A percentile compares a stretch with the other conserved stretches of the same genome.
Evolutionary conservation across 2,797 vertebrate species (phyloP).

Genomic region (Perdix hodgsoniae): DNA sequence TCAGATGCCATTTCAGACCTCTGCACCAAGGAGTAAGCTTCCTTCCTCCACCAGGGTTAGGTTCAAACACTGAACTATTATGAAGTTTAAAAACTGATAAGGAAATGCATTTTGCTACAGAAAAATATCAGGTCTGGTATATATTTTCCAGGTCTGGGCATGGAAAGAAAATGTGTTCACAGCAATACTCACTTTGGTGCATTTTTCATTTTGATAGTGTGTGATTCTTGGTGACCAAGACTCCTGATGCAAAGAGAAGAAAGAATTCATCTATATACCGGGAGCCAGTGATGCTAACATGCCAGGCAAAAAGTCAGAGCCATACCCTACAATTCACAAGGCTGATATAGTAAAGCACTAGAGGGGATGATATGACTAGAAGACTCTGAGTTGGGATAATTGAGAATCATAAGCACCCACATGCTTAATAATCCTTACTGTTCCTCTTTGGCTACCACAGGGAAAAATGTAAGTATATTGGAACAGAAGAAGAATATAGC

Average conservation of each 20-base stretch:
- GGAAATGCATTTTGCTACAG: not conserved
- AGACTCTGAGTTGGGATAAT: not conserved
- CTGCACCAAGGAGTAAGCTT: not conserved
- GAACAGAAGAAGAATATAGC: not conserved
- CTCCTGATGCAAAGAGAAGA: not conserved
- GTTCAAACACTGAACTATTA: not conserved
- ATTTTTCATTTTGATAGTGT: not conserved
- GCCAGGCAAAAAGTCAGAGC: not conserved
- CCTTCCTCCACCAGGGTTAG: not conserved
- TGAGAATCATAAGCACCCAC: not conserved
- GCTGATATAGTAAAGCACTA: not conserved
- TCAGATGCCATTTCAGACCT: not conserved
- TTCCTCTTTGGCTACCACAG: not conserved
- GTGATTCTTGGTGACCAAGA: not conserved
- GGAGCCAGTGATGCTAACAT: not conserved
- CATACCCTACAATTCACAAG: not conserved
- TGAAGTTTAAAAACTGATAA: not conserved
- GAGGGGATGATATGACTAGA: not conserved
- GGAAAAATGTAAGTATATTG: not conserved
- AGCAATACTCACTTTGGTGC: not conserved
- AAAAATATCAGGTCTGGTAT: too few relatives aligned
- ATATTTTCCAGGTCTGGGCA: not conserved
- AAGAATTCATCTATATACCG: not conserved
- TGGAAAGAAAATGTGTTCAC: not conserved
- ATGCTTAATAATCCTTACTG: not conserved